Conservation (phyloP, 2,797 vertebrate genomes). For the Enteromius paludinosus region DNA sequence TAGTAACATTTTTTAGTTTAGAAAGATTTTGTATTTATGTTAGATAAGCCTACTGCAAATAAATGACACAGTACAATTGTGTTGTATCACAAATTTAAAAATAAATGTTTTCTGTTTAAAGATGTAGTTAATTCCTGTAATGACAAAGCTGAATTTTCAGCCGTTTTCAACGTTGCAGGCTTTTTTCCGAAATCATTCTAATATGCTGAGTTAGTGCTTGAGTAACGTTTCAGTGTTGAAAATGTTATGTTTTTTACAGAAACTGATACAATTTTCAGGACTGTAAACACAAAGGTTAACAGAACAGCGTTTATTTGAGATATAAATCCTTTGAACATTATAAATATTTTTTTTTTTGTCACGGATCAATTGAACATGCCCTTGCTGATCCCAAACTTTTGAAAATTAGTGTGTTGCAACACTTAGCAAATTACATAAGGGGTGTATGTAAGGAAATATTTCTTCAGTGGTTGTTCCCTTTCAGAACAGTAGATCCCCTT, state of each 20-base stretch:
- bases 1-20: too few relatives aligned
- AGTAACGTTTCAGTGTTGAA: neutral
- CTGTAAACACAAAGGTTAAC: neutral
- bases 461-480: slow-evolving; percentile 14
- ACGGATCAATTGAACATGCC: neutral
- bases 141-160: neutral
- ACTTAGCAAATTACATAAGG: slow-evolving; percentile 9
- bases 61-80: neutral
- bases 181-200: neutral
- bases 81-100: neutral
- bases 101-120: neutral
- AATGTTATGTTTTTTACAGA: neutral
- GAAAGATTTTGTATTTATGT: too few relatives aligned
- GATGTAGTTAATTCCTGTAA: neutral
- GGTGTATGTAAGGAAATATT: neutral
- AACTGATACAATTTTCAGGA: neutral
- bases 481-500: slow-evolving; percentile 8
- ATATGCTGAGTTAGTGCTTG: neutral
- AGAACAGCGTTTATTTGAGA: slow-evolving; percentile 8
- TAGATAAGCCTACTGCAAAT: neutral
- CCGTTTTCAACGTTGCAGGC: neutral
- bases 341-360: neutral
- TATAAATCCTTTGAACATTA: neutral
- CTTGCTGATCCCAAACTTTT: neutral
- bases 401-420: neutral